Conservation (phyloP, 2,113 vertebrate species). For the Ophiodon elongatus region DNA sequence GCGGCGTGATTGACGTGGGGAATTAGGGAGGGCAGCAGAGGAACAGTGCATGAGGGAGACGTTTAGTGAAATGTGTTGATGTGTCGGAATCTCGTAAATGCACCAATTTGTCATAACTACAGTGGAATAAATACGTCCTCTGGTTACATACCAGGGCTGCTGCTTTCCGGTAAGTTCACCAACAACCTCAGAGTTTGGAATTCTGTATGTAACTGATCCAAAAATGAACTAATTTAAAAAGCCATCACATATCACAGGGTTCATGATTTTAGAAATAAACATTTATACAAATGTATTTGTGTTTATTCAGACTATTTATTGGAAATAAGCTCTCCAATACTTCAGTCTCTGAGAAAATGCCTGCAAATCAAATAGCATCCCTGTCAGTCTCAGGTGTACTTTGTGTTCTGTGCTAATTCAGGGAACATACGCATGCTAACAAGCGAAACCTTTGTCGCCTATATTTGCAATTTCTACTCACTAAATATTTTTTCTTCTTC, state of each 20-base stretch:
- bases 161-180: conserved; percentile 22
- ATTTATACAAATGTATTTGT: neutral
- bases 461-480: neutral
- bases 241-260: neutral
- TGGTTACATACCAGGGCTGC: conserved; percentile 25
- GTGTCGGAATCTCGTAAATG: conserved; percentile 54
- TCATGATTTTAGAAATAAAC: neutral
- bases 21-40: conserved; percentile 30
- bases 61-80: conserved; percentile 54
- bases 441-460: neutral
- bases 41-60: neutral
- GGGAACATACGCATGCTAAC: neutral
- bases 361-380: too few species aligned
- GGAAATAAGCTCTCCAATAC: neutral
- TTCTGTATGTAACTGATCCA: neutral
- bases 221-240: neutral
- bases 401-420: neutral
- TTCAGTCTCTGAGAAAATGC: too few species aligned
- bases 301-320: neutral
- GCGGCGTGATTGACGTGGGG: conserved; percentile 17
- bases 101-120: conserved; percentile 57
- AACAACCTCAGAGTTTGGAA: neutral
- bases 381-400: neutral
- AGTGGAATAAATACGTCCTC: conserved; percentile 33
- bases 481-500: too few species aligned